Percentiles rank a stretch among this genome's conserved stretches.
These are phyloP conservation scores for Dicrostonyx torquatus DNA, from an alignment of 2,797 vertebrate genomes.

Conservation along the genomic window DNA sequence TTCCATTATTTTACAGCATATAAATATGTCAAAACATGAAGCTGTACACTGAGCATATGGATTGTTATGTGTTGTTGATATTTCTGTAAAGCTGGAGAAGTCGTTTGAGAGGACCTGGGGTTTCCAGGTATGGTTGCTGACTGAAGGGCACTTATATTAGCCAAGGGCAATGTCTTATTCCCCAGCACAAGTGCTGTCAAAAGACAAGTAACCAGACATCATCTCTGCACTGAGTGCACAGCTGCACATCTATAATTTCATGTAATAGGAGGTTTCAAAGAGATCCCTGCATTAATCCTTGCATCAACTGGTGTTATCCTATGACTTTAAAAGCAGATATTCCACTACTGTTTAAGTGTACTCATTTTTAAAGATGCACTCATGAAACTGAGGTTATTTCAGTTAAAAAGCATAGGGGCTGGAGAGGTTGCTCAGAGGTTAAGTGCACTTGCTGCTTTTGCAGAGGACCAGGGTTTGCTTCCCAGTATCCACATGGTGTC, in stretches of 20 bases:
- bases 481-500: background rate
- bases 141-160: background rate
- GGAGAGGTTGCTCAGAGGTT: background rate
- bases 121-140: background rate
- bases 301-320: background rate
- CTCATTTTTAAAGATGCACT: constrained; percentile 11
- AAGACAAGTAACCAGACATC: constrained; percentile 51
- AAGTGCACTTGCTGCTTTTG: background rate
- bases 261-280: constrained; percentile 1
- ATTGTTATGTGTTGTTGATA: background rate
- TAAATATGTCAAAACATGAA: background rate
- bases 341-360: constrained; percentile 2
- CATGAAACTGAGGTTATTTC: constrained; percentile 30
- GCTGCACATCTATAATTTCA: constrained; percentile 44
- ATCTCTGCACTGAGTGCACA: background rate
- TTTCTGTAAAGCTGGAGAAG: background rate
- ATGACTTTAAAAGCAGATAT: background rate
- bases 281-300: background rate
- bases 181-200: constrained; percentile 12
- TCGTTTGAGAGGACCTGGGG: background rate
- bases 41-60: background rate
- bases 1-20: background rate
- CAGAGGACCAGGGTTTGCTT: background rate
- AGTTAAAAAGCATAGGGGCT: background rate
- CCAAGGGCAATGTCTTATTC: background rate